Evolutionary conservation across 2,113 vertebrate genomes (phyloP).

Genomic region (Larimichthys crocea): DNA sequence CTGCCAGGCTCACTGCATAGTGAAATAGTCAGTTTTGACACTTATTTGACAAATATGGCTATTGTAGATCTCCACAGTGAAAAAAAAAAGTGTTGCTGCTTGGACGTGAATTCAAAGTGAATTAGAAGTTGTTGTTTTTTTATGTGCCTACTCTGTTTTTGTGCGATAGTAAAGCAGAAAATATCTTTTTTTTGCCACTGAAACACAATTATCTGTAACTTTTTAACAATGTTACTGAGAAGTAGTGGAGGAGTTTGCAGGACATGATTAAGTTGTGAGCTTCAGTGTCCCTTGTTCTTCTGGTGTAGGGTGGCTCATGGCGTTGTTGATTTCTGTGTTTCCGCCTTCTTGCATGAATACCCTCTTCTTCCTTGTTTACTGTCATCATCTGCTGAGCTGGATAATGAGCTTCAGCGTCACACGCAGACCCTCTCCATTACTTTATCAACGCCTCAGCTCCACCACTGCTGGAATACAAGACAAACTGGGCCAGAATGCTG

Average conservation of each 20-base stretch:
- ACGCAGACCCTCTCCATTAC: constrained; percentile 16
- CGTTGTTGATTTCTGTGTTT: constrained; percentile 23
- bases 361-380: constrained; percentile 42
- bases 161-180: background rate
- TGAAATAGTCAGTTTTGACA: constrained; percentile 27
- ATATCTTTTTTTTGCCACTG: background rate
- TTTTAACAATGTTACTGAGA: background rate
- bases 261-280: background rate
- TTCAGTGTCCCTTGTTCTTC: constrained; percentile 13
- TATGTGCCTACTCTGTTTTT: background rate
- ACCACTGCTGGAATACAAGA: background rate
- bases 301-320: constrained; percentile 13
- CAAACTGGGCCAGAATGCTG: background rate
- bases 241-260: background rate
- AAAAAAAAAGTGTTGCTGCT: background rate
- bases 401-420: constrained; percentile 58
- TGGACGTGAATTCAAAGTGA: constrained; percentile 12
- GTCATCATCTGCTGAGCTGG: constrained; percentile 48
- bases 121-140: constrained; percentile 13
- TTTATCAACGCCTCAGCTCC: constrained; percentile 22
- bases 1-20: constrained; percentile 12
- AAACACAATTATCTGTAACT: too few species aligned
- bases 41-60: constrained; percentile 29
- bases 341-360: constrained; percentile 27
- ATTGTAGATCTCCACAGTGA: constrained; percentile 8